phyloP scores from a whole-genome alignment of 2,888 invertebrate genomes.

The Stenolophus ochropezus region DNA sequence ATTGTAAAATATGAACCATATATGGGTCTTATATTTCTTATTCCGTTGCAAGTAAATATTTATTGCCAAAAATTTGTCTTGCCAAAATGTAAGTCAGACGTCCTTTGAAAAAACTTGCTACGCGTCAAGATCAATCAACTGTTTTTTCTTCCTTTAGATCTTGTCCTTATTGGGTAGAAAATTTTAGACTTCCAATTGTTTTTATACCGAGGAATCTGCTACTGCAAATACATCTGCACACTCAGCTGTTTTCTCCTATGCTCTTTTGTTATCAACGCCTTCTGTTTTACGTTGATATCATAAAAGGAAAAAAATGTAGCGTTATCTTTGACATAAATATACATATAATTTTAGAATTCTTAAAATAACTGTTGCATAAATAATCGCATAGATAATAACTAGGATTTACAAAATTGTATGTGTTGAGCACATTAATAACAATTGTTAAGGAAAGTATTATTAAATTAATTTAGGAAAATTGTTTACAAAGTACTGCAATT shows the following conservation, averaged over 20 bases:
- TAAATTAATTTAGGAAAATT: slow-evolving; percentile 4
- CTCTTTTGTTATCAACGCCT: slow-evolving; percentile 1
- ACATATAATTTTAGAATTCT: slow-evolving; percentile 2
- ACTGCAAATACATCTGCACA: not conserved
- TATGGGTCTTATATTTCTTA: not conserved
- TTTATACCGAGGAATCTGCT: not conserved
- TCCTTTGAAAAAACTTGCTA: slow-evolving; percentile 21
- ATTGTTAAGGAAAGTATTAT: slow-evolving; percentile 17
- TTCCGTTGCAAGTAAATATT: not conserved
- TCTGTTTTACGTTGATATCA: not conserved
- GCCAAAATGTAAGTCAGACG: not conserved
- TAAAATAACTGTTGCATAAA: slow-evolving; percentile 9
- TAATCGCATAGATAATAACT: not conserved
- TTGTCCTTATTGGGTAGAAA: slow-evolving; percentile 31
- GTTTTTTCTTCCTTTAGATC: slow-evolving; percentile 26
- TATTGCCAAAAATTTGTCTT: not conserved
- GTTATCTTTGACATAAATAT: not conserved
- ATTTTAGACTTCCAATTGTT: slow-evolving; percentile 17
- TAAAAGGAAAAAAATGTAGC: not conserved
- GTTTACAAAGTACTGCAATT: slow-evolving; percentile 11
- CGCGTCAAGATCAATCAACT: slow-evolving; percentile 16
- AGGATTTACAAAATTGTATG: not conserved
- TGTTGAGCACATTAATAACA: not conserved
- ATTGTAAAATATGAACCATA: not conserved
- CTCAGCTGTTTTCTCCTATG: not conserved